Evolutionary conservation across 1,140 invertebrate genomes (phyloP).

Genomic region (Brachionus rubens): DNA sequence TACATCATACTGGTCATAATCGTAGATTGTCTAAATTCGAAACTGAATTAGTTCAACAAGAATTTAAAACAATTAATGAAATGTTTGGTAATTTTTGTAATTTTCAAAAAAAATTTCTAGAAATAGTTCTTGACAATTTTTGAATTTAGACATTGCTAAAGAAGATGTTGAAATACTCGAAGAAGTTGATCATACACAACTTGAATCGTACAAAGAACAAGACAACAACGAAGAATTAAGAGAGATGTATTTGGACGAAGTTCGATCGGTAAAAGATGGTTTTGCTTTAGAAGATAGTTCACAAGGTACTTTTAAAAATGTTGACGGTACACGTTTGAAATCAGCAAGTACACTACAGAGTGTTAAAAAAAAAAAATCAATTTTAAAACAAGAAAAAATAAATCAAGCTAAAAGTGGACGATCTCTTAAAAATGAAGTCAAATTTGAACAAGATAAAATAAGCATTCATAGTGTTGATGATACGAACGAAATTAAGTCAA

Average conservation of each 20-base stretch:
- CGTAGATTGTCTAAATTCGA: background rate
- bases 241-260: slow-evolving; percentile 28
- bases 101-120: background rate
- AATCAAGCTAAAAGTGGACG: too few relatives aligned
- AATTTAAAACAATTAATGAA: slow-evolving; percentile 16
- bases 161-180: background rate
- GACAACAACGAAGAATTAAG: too few relatives aligned
- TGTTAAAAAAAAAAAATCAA: background rate
- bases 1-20: too few relatives aligned
- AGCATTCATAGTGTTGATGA: background rate
- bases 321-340: background rate
- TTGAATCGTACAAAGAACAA: too few relatives aligned
- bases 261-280: background rate
- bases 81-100: background rate
- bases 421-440: background rate
- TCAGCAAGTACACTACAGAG: background rate
- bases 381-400: background rate
- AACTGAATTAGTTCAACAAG: background rate
- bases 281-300: slow-evolving; percentile 6
- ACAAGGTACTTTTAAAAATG: background rate
- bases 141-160: background rate
- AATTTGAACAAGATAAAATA: background rate
- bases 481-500: background rate
- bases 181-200: too few relatives aligned
- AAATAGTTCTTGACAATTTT: background rate